phyloP scores from a whole-genome alignment of 2,113 vertebrate species.

The Taxidea taxus region DNA sequence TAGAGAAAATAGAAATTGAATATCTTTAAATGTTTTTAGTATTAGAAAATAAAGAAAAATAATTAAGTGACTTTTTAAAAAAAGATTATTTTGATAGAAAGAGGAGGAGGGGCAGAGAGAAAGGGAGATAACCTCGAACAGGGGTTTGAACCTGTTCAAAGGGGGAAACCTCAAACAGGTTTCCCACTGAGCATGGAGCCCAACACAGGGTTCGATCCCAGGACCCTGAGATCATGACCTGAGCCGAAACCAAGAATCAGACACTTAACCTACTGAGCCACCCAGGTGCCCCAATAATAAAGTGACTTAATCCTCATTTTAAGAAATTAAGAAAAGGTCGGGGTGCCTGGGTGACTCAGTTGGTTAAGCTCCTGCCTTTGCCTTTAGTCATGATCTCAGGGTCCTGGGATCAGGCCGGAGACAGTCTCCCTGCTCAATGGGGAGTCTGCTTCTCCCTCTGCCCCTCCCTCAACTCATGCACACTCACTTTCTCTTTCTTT shows the following conservation, averaged over 20 bases:
- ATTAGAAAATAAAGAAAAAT: conserved; percentile 10
- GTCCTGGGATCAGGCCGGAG: not conserved
- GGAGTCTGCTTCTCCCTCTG: no score
- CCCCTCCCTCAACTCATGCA: no score
- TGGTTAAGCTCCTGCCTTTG: not conserved
- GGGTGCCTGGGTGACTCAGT: not conserved
- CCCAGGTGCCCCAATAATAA: not conserved
- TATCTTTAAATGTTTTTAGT: not conserved
- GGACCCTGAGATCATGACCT: not conserved
- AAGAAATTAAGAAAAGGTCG: not conserved
- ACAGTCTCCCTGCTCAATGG: no score
- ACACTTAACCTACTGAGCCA: not conserved
- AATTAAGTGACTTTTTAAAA: not conserved
- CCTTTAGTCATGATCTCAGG: not conserved
- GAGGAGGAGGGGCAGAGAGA: not conserved
- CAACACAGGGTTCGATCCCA: not conserved
- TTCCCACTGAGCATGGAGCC: not conserved
- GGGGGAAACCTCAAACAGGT: not conserved
- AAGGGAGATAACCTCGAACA: not conserved
- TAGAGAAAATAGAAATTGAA: not conserved
- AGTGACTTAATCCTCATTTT: not conserved
- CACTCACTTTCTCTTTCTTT: no score
- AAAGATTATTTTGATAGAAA: not conserved
- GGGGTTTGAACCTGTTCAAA: no score
- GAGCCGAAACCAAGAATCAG: not conserved